Base-by-base conservation (phyloP, 2,113 vertebrate species). In the Sardina pilchardus region DNA sequence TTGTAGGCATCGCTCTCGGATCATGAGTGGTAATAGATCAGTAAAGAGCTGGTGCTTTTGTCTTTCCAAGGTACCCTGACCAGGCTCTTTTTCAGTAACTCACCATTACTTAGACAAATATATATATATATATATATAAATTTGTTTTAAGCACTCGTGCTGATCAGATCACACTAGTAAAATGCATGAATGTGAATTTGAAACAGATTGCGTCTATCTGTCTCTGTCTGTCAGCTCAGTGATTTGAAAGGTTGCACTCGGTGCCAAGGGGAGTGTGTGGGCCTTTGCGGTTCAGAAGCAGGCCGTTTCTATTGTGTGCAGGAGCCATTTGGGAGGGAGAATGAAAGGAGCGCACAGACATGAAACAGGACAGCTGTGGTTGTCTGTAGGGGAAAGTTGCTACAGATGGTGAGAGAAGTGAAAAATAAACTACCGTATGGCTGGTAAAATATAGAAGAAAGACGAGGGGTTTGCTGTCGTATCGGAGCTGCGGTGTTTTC, bases 351-450 rank as follows among this genome's bases (percentile, higher is more conserved):
- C 82, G 88, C 92, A 90, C 93, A 93, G 94, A 94, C 95, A 93
- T 94, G 93, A 94, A 93, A 92, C 89, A 87, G 93, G 94, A 94
- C 95, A 96, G 95, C 94, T 95, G 94, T 93, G 94, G 92, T 90
- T 89, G 93, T 96, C 95, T 96, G 92, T 93, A 91, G 94, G 94
- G 95, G 94, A 95, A 94, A 93, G 92, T 94, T 92, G 92, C 93
- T 95, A 90, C 94, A 96, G 95, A 94, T 95, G 93, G 95, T 92
- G 92, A 87, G 89, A 90, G 89, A 90, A 91, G 89, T 90, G 88
- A 88, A 88, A 90, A 90, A 91, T 91, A 91, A 90, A 91, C 85
- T 84, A 87, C 92, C 90, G 92, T 92, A 91, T 92, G 92, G 88
- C 87, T 90, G 89, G 87, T 90, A 85, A 88, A 90, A 92, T 90